Evolutionary conservation across 2,888 invertebrate species (phyloP).

Genomic region (Eupithecia dodoneata): DNA sequence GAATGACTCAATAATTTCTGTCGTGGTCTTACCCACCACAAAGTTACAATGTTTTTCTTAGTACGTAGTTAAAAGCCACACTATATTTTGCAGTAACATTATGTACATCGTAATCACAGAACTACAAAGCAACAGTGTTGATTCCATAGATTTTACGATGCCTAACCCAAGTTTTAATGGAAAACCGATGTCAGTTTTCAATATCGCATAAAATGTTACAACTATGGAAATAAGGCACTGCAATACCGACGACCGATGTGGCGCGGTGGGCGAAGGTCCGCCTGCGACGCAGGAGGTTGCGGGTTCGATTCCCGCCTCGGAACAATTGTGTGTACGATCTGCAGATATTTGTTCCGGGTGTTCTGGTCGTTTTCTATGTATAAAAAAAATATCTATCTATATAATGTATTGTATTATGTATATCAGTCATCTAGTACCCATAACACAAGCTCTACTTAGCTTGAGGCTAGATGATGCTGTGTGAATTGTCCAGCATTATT

Average conservation of each 20-base stretch:
- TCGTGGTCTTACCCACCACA: not conserved
- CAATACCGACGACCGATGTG: not conserved
- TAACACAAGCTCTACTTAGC: no score
- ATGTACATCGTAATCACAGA: constrained; percentile 2
- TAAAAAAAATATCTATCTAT: no score
- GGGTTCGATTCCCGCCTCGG: no score
- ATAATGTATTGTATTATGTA: no score
- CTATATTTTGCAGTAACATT: constrained; percentile 2
- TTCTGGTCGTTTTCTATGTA: no score
- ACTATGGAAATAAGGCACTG: not conserved
- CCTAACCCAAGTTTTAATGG: constrained; percentile 36
- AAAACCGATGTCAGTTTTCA: constrained; percentile 19
- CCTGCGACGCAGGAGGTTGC: no score
- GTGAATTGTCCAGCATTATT: no score
- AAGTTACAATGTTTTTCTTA: not conserved
- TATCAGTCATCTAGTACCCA: no score
- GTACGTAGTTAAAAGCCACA: not conserved
- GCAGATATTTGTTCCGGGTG: no score
- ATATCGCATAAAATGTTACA: constrained; percentile 11
- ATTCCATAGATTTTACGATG: constrained; percentile 37
- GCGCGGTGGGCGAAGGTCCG: no score
- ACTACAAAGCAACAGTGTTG: constrained; percentile 36
- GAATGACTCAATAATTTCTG: not conserved
- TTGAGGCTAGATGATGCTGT: no score
- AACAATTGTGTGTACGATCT: no score